Evolutionary conservation across 2,888 invertebrate species (phyloP), one percentile per base, ranked within the genome.

Genomic region (Parnassius mnemosyne): DNA sequence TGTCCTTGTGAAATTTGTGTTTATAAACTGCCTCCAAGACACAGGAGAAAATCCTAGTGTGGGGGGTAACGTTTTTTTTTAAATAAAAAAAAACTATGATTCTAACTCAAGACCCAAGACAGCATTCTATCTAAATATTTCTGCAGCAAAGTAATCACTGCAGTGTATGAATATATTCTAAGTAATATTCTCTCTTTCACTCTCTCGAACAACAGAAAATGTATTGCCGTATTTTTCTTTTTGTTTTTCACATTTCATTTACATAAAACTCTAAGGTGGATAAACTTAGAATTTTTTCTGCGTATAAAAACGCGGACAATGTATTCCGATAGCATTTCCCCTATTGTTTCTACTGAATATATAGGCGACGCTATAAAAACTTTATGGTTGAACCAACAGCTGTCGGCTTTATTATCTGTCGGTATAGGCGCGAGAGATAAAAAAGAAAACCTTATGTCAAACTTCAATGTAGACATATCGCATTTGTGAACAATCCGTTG

Each of bases 311-410:
- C 13, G 34, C 50, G 13, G 25, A 43, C 57, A 50, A 54, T 62
- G 53, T 67, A 64, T 65, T 66, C 63, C 68, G 64, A 66, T 67
- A 66, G 61, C 64, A 54, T 54, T 62, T 62, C 53, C 64, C 47
- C 65, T 65, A 64, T 68, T 69, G 69, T 70, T 70, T 70, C 68
- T 66, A 67, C 60, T 70, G 71, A 68, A 69, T 67, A 67, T 69
- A 70, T 66, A 65, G 60, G 55, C 50, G 66, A 63, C 57, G 65
- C 68, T 65, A 70, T 71, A 68, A 70, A 70, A 69, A 65, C 43
- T 71, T 71, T 71, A 70, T 67, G 70, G 61, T 63, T 65, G 51
- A 54, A 51, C 55, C 53, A 65, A 65, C 71, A 71, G 67, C 70
- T 70, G 72, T 65, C 57, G 60, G 65, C 55, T 67, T 68, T 71